Evolutionary conservation across 2,797 vertebrate genomes (phyloP), one percentile per base, ranked within the genome.

Genomic region (Phalanger gymnotis): DNA sequence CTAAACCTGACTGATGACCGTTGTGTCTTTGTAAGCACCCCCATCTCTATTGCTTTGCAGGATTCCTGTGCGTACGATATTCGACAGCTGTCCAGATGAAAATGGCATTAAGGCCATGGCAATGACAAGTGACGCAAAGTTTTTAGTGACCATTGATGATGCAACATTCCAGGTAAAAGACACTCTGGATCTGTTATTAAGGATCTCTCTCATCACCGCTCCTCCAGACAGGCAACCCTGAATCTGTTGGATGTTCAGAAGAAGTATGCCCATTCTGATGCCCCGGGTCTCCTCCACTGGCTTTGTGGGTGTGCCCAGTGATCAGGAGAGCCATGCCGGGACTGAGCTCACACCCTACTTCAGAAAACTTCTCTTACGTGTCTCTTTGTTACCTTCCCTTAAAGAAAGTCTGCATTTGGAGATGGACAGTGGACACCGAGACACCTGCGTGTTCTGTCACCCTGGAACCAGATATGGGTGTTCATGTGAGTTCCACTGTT

Each of bases 341-440:
- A 34, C 30, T 12, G 30, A 34, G 58, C 58, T 19, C 34, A 19
- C 19, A 28, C 56, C 22, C 19, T n/a, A 0, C 5, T 66, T 90
- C 10, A 2, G 53, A 54, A 40, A 25, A 5, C 52, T 16, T 90
- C 92, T 81, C 19, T 53, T 13, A 9, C 1, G 7, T 22, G 27
- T 57, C 27, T 0, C 1, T 53, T n/a, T 91, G 55, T 56, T 93
- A n/a, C 40, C 52, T 92, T 54, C 13, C 0, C 53, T 40, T 56
- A 27, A 93, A 99, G 99, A 96, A 98, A 96, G 98, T 99, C 12
- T 99, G 98, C 96, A 98, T 99, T 97, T 99, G 99, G 99, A 99
- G 99, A 92, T 99, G 99, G 99, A 99, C 99, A 11, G 98, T 94
- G 54, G 98, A 98, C 2, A 97, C 95, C 10, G 99, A 99, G 56